phyloP scores from a whole-genome alignment of 2,888 invertebrate species.

The Cephus pygmeus region DNA sequence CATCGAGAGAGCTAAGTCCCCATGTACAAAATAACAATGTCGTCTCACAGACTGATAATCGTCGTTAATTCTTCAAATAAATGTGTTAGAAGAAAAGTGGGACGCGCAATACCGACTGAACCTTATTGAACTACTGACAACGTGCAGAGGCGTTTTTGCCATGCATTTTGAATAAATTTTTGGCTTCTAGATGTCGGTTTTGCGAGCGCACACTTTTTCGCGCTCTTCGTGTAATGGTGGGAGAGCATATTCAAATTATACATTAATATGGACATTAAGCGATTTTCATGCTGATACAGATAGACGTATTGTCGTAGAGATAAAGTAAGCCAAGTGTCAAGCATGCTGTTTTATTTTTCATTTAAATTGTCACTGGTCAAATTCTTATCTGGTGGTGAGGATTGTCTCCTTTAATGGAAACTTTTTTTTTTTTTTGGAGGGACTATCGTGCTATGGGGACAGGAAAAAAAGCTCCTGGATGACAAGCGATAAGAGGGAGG shows the following conservation, averaged over 20 bases:
- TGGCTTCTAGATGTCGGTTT: not conserved
- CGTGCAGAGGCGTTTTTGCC: no score
- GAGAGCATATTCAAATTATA: not conserved
- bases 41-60: slow-evolving; percentile 54
- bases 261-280: not conserved
- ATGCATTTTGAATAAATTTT: not conserved
- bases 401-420: not conserved
- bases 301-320: not conserved
- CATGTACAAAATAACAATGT: slow-evolving; percentile 67
- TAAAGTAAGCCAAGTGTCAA: not conserved
- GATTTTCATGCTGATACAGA: not conserved
- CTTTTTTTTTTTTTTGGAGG: not conserved
- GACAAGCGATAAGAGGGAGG: no score
- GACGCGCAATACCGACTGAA: not conserved
- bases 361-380: not conserved
- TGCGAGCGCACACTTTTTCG: not conserved
- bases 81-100: not conserved
- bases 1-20: slow-evolving; percentile 72
- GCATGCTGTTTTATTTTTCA: not conserved
- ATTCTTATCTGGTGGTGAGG: not conserved
- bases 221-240: not conserved
- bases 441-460: not conserved
- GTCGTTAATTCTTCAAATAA: slow-evolving; percentile 5
- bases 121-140: no score
- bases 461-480: no score